Evolutionary conservation across 2,888 invertebrate genomes (phyloP).

Genomic region (Pristionchus mayeri): DNA sequence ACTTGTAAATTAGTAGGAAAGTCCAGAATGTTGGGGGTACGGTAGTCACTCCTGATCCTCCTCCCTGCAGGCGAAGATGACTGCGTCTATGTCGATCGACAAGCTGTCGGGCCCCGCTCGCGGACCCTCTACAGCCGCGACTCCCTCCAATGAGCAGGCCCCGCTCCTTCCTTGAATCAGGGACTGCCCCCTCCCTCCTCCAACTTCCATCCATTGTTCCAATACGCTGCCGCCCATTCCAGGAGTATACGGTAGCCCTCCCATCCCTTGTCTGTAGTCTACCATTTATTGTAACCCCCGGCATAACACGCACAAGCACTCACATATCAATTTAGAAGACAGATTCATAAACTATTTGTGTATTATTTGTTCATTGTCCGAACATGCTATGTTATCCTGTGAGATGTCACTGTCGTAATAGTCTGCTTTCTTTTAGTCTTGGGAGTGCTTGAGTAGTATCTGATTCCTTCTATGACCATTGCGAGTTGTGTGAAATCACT

Average conservation of each 20-base stretch:
- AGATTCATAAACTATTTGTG: constrained; percentile 37
- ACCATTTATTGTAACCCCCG: constrained; percentile 1
- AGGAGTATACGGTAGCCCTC: neutral
- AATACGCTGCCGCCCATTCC: neutral
- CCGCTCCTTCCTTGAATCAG: constrained; percentile 17
- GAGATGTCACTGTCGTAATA: neutral
- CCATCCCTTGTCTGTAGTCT: constrained; percentile 3
- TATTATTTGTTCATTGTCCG: neutral
- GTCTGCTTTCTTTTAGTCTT: neutral
- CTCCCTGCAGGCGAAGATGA: constrained; percentile 74
- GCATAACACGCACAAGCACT: neutral
- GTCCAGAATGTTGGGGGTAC: too few relatives aligned
- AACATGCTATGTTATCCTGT: constrained; percentile 20
- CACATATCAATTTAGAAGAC: neutral
- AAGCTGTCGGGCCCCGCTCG: constrained; percentile 71
- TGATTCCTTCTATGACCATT: neutral
- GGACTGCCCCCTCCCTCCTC: too few relatives aligned
- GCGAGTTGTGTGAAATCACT: constrained; percentile 34
- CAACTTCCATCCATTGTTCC: neutral
- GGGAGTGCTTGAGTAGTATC: neutral
- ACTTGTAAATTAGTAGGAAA: too few relatives aligned
- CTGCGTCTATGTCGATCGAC: constrained; percentile 75
- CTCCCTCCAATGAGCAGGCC: constrained; percentile 52
- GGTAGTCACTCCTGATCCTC: neutral
- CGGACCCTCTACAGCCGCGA: constrained; percentile 43